Base-by-base conservation (phyloP, 2,797 vertebrate species). In the Microctenopoma stevenorrisi region DNA sequence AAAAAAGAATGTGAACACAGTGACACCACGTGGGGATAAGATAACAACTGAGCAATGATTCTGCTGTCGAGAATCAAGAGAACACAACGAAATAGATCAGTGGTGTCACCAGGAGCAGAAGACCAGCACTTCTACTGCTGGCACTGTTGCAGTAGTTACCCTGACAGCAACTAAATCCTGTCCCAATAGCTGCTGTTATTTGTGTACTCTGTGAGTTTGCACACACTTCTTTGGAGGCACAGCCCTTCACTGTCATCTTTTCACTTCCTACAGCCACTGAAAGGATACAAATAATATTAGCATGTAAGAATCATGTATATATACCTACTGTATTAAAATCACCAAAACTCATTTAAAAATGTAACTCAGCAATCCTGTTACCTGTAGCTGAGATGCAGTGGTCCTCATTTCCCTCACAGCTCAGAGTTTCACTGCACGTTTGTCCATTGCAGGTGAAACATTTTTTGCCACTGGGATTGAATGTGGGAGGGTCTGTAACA, bases 101-200 rank as follows among this genome's bases (percentile, higher is more conserved):
- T 30, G 28, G 28, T 30, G 28, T 30, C 28, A 30, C 28, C 28
- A 30, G 28, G 28, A 30, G 28, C 28, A 30, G 28, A 30, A 30
- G 28, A 30, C 28, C 28, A 3, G 28, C 28, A 3, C 28, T 30
- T 30, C 3, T 30, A 30, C 28, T 30, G 33, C 6, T 55, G 56
- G 59, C 81, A 0, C 74, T 55, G 78, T 92, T 90, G 71, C 90
- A 91, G 53, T 18, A 43, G 61, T 89, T 1, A 0, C 83, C 86
- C 53, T 84, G 26, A 56, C 90, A 89, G 71, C 88, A 89, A 37
- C 0, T 60, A 0, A 72, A 1, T 0, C 49, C 14, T 1, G 2
- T 0, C 33, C 3, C 47, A 0, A 13, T 0, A 9, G 0, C 0
- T 28, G 0, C 25, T 38, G 3, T 0, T 0, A 55, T 0, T 2